Percentiles rank a stretch among this genome's conserved stretches.
phyloP scores from a whole-genome alignment of 2,888 invertebrate species.

The Drosophila hawaiiensis region DNA sequence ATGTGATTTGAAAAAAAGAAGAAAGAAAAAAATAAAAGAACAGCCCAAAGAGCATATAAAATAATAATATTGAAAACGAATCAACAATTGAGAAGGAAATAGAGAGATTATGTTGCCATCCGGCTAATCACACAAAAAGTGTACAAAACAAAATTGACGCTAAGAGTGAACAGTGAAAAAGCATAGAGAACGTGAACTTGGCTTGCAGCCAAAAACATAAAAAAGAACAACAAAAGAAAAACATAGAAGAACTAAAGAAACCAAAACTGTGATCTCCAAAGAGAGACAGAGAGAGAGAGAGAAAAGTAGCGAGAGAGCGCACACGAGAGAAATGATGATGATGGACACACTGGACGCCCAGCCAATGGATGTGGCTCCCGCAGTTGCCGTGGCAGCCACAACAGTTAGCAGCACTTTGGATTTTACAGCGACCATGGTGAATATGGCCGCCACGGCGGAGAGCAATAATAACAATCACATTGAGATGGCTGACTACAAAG shows the following conservation, averaged over 20 bases:
- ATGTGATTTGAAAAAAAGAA: slow-evolving; percentile 56
- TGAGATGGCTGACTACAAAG: slow-evolving; percentile 83
- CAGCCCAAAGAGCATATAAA: slow-evolving; percentile 65
- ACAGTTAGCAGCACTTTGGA: slow-evolving; percentile 66
- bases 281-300: slow-evolving; percentile 27
- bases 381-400: slow-evolving; percentile 72
- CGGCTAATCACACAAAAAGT: slow-evolving; percentile 66
- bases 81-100: slow-evolving; percentile 56
- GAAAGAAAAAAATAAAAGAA: slow-evolving; percentile 54
- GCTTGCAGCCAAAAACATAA: slow-evolving; percentile 58
- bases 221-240: slow-evolving; percentile 14
- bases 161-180: slow-evolving; percentile 54
- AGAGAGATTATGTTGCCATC: slow-evolving; percentile 51
- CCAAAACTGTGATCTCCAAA: slow-evolving; percentile 49
- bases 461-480: slow-evolving; percentile 83
- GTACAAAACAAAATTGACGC: slow-evolving; percentile 74
- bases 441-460: slow-evolving; percentile 79
- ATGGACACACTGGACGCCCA: slow-evolving; percentile 81
- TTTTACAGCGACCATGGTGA: slow-evolving; percentile 71
- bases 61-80: slow-evolving; percentile 79
- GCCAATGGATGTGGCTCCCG: slow-evolving; percentile 71
- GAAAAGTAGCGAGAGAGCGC: slow-evolving; percentile 15
- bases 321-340: slow-evolving; percentile 79
- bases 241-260: slow-evolving; percentile 18
- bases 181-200: slow-evolving; percentile 58